Percentiles rank a stretch among this genome's conserved stretches.
Evolutionary conservation across 2,113 vertebrate species (phyloP).

Genomic region (Sander vitreus): DNA sequence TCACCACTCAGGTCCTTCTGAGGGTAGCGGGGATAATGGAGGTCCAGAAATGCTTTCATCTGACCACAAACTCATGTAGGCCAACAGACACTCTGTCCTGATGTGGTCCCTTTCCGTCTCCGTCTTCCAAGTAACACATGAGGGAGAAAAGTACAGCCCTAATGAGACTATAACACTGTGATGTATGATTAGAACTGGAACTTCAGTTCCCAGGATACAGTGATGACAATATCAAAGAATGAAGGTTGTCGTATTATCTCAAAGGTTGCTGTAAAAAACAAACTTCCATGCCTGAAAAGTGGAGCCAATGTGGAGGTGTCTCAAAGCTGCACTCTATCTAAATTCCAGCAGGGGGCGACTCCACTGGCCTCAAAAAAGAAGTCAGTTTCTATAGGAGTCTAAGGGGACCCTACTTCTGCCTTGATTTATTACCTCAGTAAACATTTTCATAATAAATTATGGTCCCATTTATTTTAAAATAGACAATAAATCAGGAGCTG

Average conservation of each 20-base stretch:
- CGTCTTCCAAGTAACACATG: not conserved
- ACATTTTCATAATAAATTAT: no score
- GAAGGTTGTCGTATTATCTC: not conserved
- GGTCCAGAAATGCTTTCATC: conserved; percentile 50
- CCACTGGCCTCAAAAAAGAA: no score
- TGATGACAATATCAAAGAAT: not conserved
- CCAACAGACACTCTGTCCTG: not conserved
- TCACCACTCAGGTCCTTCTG: conserved; percentile 22
- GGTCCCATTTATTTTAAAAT: no score
- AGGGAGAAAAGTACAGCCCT: no score
- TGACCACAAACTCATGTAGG: not conserved
- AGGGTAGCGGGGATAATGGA: not conserved
- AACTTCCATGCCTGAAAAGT: no score
- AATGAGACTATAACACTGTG: not conserved
- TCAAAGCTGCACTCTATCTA: no score
- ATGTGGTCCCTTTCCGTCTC: not conserved
- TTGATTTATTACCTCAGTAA: no score
- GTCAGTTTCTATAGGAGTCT: no score
- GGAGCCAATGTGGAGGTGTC: no score
- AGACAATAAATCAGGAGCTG: no score
- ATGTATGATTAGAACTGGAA: not conserved
- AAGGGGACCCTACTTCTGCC: no score
- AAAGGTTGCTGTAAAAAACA: not conserved
- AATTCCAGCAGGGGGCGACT: no score
- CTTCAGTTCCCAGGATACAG: not conserved